These are phyloP conservation scores for Oncorhynchus gorbuscha DNA, from an alignment of 2,113 vertebrate species.

Conservation along the genomic window DNA sequence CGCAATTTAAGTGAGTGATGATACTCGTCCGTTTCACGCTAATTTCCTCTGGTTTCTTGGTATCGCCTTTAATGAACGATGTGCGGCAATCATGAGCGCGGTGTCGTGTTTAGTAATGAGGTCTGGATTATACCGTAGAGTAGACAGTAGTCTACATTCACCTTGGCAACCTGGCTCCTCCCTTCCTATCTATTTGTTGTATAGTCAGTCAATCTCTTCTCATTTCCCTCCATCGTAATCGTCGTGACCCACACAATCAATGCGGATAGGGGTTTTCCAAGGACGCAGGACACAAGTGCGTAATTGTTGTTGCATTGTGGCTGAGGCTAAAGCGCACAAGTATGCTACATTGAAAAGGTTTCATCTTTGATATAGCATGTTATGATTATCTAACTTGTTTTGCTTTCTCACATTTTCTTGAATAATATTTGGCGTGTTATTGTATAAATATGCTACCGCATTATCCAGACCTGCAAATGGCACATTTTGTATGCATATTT, in stretches of 20 bases:
- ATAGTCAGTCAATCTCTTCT: too few species aligned
- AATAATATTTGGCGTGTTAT: too few species aligned
- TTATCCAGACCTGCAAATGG: too few species aligned
- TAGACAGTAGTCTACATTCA: not conserved
- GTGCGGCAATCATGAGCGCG: not conserved
- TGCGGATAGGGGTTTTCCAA: not conserved
- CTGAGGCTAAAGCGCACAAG: too few species aligned
- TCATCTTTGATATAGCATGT: too few species aligned
- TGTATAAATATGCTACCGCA: too few species aligned
- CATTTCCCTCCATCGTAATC: not conserved
- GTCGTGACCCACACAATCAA: not conserved
- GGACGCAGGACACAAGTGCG: not conserved
- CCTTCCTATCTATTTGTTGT: not conserved
- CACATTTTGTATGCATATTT: too few species aligned
- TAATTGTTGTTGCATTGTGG: not conserved
- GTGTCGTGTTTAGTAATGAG: not conserved
- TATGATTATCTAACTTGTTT: too few species aligned
- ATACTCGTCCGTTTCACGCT: not conserved
- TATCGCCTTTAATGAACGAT: not conserved
- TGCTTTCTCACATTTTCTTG: too few species aligned
- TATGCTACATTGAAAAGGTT: too few species aligned
- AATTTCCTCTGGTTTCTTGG: not conserved
- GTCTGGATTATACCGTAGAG: not conserved
- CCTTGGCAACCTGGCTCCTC: constrained; percentile 10
- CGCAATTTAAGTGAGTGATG: not conserved